These are phyloP conservation scores for Setipinna tenuifilis DNA, from an alignment of 2,797 vertebrate genomes.

Conservation along the genomic window DNA sequence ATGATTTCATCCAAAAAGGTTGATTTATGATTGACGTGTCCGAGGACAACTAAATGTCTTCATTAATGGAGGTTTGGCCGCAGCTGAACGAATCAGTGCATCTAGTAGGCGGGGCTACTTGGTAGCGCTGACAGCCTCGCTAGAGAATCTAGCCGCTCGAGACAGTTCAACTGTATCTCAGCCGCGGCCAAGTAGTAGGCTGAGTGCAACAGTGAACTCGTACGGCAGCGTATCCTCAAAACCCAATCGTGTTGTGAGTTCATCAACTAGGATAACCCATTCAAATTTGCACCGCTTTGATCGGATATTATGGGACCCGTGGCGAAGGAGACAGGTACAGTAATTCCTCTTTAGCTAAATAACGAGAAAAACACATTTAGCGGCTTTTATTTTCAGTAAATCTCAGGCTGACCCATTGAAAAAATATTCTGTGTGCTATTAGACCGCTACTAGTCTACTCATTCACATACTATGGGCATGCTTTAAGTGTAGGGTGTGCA, in stretches of 20 bases:
- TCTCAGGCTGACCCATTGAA: not conserved
- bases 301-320: conserved; percentile 30
- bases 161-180: conserved; percentile 18
- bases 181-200: conserved; percentile 19
- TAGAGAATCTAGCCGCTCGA: not conserved
- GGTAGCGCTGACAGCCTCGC: conserved; percentile 16
- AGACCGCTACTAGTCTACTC: not conserved
- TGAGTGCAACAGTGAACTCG: conserved; percentile 13
- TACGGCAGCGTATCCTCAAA: not conserved
- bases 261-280: not conserved
- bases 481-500: not conserved
- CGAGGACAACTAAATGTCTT: conserved; percentile 33
- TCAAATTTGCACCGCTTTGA: not conserved
- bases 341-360: not conserved
- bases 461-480: not conserved
- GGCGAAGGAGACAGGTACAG: not conserved
- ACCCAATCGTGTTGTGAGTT: not conserved
- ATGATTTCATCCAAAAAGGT: not conserved
- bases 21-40: conserved; percentile 14
- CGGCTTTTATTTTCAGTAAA: not conserved
- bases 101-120: conserved; percentile 15
- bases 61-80: conserved; percentile 26
- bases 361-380: not conserved
- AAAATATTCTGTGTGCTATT: not conserved
- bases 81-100: conserved; percentile 22